phyloP scores from a whole-genome alignment of 2,888 invertebrate species.

The Cabera pusaria region DNA sequence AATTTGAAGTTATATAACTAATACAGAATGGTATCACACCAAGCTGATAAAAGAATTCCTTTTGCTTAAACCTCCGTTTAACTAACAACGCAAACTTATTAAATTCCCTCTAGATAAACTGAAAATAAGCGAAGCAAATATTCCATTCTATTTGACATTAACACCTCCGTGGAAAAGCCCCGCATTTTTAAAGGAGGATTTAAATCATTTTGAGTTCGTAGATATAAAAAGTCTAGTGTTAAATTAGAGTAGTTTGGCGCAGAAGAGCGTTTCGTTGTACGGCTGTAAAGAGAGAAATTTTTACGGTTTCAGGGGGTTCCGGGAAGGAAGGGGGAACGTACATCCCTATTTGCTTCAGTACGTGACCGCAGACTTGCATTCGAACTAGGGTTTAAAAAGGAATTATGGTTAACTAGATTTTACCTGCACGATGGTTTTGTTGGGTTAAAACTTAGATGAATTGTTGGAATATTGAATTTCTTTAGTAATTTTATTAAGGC shows the following conservation, averaged over 20 bases:
- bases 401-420: conserved; percentile 17
- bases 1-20: too few relatives aligned
- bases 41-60: too few relatives aligned
- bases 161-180: too few relatives aligned
- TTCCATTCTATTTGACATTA: too few relatives aligned
- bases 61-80: too few relatives aligned
- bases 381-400: conserved; percentile 29
- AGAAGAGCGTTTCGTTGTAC: conserved; percentile 73
- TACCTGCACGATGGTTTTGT: conserved; percentile 4
- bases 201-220: conserved; percentile 7
- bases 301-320: conserved; percentile 55
- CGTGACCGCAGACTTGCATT: conserved; percentile 62
- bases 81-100: too few relatives aligned
- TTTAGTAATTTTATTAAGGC: too few relatives aligned
- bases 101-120: too few relatives aligned
- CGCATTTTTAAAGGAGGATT: conserved; percentile 3
- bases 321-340: conserved; percentile 37
- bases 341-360: conserved; percentile 60
- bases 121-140: too few relatives aligned
- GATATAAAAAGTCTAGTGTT: conserved; percentile 36
- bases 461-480: too few relatives aligned
- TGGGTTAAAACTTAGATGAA: not conserved
- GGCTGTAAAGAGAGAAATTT: conserved; percentile 68
- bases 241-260: conserved; percentile 51
- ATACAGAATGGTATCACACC: too few relatives aligned